phyloP scores from a whole-genome alignment of 1,140 invertebrate species.

The Scaptomyza hsui region DNA sequence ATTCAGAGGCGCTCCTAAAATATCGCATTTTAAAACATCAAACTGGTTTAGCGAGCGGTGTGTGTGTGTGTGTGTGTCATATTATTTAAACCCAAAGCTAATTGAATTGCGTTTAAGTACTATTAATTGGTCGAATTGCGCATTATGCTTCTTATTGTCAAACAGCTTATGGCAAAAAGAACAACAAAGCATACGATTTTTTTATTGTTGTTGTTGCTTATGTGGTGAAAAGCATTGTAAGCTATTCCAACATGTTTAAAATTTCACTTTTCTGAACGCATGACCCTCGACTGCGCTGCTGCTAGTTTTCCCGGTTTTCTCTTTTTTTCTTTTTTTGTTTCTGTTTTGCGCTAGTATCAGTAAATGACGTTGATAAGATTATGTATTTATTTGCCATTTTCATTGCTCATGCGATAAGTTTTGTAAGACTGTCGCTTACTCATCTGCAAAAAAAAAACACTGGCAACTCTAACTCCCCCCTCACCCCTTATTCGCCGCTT shows the following conservation, averaged over 20 bases:
- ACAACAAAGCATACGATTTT: constrained; percentile 4
- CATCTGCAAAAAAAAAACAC: constrained; percentile 14
- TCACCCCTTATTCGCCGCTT: not conserved
- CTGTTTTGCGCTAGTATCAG: constrained; percentile 10
- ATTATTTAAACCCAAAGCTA: constrained; percentile 13
- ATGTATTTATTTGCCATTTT: constrained; percentile 21
- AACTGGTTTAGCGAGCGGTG: constrained; percentile 51
- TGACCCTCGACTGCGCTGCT: constrained; percentile 19
- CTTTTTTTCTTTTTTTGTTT: constrained; percentile 25
- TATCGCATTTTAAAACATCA: constrained; percentile 63
- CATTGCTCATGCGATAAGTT: constrained; percentile 17
- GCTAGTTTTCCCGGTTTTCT: constrained; percentile 37
- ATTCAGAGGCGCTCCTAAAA: constrained; percentile 39
- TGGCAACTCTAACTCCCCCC: constrained; percentile 9
- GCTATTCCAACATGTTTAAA: constrained; percentile 46
- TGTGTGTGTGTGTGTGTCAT: constrained; percentile 20
- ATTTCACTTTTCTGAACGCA: constrained; percentile 64
- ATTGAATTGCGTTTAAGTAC: constrained; percentile 19
- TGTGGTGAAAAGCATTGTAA: constrained; percentile 33
- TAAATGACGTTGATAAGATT: constrained; percentile 33
- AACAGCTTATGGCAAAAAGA: constrained; percentile 20
- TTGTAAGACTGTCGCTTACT: constrained; percentile 13
- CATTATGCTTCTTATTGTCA: constrained; percentile 36
- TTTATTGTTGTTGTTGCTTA: not conserved
- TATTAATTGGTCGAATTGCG: constrained; percentile 35